Base-by-base conservation (phyloP, 2,888 invertebrate species). In the Pyralis farinalis region DNA sequence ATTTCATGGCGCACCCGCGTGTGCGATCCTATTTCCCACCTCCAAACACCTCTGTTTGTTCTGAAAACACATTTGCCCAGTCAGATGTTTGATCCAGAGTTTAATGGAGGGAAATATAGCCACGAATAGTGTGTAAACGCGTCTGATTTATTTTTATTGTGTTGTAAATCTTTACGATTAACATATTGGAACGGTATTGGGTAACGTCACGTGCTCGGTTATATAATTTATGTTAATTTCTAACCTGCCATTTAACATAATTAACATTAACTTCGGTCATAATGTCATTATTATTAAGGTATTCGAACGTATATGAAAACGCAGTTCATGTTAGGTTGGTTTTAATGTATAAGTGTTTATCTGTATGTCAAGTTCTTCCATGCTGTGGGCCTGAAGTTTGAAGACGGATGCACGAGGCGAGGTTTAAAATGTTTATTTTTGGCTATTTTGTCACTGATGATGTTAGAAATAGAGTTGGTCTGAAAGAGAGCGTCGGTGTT, bases 1-100 rank as follows among this genome's bases (percentile, higher is more conserved):
- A 83, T 83, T 82, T 61, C 80, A 78, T 77, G 69, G 71, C 53
- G 58, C 53, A 34, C 49, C 43, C 52, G 43, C 34, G 43, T 36
- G 40, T 41, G 43, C 36, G 44, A 37, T 37, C 37, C 22, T 31
- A 37, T 37, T 37, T 37, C 30, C 37, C 30, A 21, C 10, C 21
- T 7, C 25, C 16, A 21, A 25, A n/a, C 29, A 8, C 12, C 7
- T 43, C 44, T 78, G 77, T 84, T 82, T 81, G 72, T 68, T 76
- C 71, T 77, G 75, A 80, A 84, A 84, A 84, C 78, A 83, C 80
- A 80, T 78, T 75, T 67, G 71, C 66, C 47, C 58, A 57, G 64
- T 70, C 66, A 11, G 72, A 68, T 75, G 80, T 80, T 75, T 71
- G 71, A 79, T 79, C 73, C 58, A 53, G 58, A 51, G 63, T 78